Conservation (phyloP, 1,140 invertebrate species). For the Colletes latitarsis region DNA sequence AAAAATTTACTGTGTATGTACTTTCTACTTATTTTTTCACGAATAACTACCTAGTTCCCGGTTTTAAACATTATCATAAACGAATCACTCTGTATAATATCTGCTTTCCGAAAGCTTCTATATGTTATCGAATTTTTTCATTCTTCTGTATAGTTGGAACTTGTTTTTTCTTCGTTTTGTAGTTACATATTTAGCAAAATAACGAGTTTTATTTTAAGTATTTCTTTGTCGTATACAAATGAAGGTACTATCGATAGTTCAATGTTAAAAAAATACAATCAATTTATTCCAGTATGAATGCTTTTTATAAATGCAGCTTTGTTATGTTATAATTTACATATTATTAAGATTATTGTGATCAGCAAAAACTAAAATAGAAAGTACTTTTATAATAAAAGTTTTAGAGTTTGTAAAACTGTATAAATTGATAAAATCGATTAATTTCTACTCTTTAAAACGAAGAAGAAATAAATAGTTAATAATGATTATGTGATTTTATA, state of each 20-base stretch:
- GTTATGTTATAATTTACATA: background rate
- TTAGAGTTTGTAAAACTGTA: background rate
- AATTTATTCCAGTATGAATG: constrained; percentile 4
- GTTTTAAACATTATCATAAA: too few species aligned
- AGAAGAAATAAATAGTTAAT: constrained; percentile 1
- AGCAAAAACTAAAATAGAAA: constrained; percentile 12
- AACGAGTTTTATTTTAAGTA: constrained; percentile 57
- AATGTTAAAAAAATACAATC: constrained; percentile 12
- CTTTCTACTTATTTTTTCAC: too few species aligned
- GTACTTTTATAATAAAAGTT: constrained; percentile 3
- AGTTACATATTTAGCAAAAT: constrained; percentile 13
- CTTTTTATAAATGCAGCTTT: background rate
- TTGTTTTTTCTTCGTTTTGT: constrained; percentile 27
- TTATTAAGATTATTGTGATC: constrained; percentile 4
- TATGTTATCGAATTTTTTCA: constrained; percentile 1
- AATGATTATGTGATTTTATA: background rate
- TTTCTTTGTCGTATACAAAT: constrained; percentile 21
- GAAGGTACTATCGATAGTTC: constrained; percentile 35
- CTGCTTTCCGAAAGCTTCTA: background rate
- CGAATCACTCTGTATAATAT: background rate
- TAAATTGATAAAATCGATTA: background rate
- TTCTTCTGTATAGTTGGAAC: constrained; percentile 10
- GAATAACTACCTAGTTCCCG: too few species aligned
- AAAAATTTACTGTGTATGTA: too few species aligned
- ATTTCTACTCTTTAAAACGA: background rate